Evolutionary conservation across 2,888 invertebrate species (phyloP).

Genomic region (Orthosia cruda): DNA sequence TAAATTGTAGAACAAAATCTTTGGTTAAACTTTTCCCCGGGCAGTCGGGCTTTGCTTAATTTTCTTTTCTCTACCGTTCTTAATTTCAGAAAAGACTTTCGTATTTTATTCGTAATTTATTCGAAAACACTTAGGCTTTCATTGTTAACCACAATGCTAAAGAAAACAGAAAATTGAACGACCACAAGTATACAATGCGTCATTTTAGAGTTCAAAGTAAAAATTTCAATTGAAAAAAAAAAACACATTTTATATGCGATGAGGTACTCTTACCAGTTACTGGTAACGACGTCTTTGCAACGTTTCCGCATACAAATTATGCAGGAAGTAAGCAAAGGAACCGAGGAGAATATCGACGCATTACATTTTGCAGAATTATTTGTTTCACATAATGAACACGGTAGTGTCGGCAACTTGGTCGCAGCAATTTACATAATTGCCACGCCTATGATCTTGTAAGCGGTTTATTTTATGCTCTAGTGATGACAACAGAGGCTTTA

Average conservation of each 20-base stretch:
- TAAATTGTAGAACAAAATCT: constrained; percentile 23
- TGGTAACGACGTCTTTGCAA: constrained; percentile 71
- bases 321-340: constrained; percentile 74
- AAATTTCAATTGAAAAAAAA: constrained; percentile 54
- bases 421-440: constrained; percentile 44
- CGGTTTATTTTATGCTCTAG: constrained; percentile 28
- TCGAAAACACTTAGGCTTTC: background rate
- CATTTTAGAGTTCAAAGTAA: constrained; percentile 34
- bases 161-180: constrained; percentile 16
- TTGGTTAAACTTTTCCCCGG: constrained; percentile 7
- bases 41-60: background rate
- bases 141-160: background rate
- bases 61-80: background rate
- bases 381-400: constrained; percentile 55
- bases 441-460: constrained; percentile 25
- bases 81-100: constrained; percentile 12
- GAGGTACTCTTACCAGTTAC: constrained; percentile 63
- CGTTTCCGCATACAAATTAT: constrained; percentile 77
- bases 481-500: background rate
- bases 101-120: constrained; percentile 13
- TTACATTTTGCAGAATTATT: constrained; percentile 61
- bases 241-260: constrained; percentile 49
- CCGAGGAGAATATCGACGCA: constrained; percentile 68
- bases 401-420: constrained; percentile 21
- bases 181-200: constrained; percentile 19